A percentile compares a stretch with the other conserved stretches of the same genome.
Evolutionary conservation across 2,888 invertebrate genomes (phyloP).

Genomic region (Leptura quadrifasciata): DNA sequence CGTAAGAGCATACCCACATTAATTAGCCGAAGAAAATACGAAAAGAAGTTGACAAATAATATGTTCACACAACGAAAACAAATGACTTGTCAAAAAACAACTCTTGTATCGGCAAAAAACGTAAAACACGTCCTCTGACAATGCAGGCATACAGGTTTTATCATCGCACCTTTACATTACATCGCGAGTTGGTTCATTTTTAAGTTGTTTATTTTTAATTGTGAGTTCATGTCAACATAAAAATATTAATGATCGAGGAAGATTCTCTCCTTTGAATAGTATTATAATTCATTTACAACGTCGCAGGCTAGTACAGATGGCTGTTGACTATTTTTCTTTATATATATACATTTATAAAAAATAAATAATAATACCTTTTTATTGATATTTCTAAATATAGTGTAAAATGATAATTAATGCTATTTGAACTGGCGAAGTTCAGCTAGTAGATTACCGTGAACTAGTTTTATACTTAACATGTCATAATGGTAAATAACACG

Average conservation of each 20-base stretch:
- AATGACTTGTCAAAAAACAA: conserved; percentile 55
- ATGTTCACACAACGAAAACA: conserved; percentile 41
- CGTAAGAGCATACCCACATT: background rate
- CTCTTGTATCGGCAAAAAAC: conserved; percentile 48
- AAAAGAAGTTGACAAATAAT: background rate
- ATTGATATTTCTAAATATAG: no score
- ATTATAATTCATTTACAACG: no score
- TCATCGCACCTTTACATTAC: conserved; percentile 41
- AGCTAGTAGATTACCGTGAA: no score
- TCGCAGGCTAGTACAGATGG: no score
- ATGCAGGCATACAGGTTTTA: conserved; percentile 38
- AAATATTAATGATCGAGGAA: background rate
- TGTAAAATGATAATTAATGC: no score
- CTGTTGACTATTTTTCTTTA: no score
- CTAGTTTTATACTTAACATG: no score
- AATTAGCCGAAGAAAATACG: background rate
- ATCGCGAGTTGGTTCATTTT: background rate
- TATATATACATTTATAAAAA: no score
- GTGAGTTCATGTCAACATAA: background rate
- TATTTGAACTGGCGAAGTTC: no score
- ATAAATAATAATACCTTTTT: no score
- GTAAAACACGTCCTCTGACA: conserved; percentile 37
- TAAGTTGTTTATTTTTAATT: background rate
- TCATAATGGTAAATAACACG: no score
- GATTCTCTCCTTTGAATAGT: background rate